A percentile compares a stretch with the other conserved stretches of the same genome.
These are phyloP conservation scores for Drosophila monieri DNA, from an alignment of 2,888 invertebrate genomes.

Conservation along the genomic window DNA sequence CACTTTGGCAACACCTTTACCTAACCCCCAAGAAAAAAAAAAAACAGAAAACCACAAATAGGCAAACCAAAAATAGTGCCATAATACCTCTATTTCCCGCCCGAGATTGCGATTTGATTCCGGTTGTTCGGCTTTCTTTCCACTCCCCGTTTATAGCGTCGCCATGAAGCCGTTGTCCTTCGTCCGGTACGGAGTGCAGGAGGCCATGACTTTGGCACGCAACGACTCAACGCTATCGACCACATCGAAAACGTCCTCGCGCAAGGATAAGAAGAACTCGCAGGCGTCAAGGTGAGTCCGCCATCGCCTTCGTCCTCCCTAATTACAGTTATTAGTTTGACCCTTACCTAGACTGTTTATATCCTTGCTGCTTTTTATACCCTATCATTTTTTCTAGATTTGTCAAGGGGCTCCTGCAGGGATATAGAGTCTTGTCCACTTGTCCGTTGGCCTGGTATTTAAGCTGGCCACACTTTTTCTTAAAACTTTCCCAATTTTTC, in stretches of 20 bases:
- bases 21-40: neutral
- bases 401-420: neutral
- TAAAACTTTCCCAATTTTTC: too few species aligned
- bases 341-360: neutral
- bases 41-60: neutral
- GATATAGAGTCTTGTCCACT: neutral
- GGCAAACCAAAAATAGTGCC: slow-evolving; percentile 18
- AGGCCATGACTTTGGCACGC: slow-evolving; percentile 84
- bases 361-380: neutral
- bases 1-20: neutral
- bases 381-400: neutral
- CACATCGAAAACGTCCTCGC: slow-evolving; percentile 84
- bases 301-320: slow-evolving; percentile 7
- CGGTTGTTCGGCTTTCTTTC: slow-evolving; percentile 1
- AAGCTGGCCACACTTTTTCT: too few species aligned
- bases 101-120: slow-evolving; percentile 19
- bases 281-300: slow-evolving; percentile 84
- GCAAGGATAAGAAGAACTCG: slow-evolving; percentile 84
- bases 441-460: too few species aligned
- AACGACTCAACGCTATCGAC: slow-evolving; percentile 87
- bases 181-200: slow-evolving; percentile 83
- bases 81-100: slow-evolving; percentile 9
- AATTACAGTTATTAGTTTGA: slow-evolving; percentile 63
- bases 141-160: slow-evolving; percentile 78
- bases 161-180: slow-evolving; percentile 87